These are phyloP conservation scores for Papilio protenor DNA, from an alignment of 2,888 invertebrate species.

Conservation along the genomic window DNA sequence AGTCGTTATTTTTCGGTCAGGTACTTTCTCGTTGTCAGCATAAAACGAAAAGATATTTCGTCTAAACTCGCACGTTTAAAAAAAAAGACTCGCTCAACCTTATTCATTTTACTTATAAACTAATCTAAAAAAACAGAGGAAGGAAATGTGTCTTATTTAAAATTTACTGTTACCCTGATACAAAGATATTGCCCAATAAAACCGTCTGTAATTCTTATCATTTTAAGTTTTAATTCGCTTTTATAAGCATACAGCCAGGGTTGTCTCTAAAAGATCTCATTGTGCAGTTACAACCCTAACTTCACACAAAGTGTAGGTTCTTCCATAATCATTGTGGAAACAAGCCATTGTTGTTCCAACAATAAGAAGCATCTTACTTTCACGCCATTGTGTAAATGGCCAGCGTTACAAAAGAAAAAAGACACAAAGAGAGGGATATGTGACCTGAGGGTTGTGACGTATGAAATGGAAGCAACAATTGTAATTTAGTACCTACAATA, in stretches of 20 bases:
- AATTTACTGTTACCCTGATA: neutral
- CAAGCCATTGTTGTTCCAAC: constrained; percentile 15
- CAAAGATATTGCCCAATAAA: constrained; percentile 10
- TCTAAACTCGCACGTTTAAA: neutral
- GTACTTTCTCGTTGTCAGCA: neutral
- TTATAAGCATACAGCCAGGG: neutral
- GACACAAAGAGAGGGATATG: constrained; percentile 16
- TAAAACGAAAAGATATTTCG: neutral
- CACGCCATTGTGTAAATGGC: constrained; percentile 16
- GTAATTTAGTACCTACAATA: too few species aligned
- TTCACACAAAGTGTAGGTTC: neutral
- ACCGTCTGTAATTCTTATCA: neutral
- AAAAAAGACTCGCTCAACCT: neutral
- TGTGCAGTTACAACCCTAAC: neutral
- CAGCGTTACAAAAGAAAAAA: neutral
- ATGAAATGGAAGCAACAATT: too few species aligned
- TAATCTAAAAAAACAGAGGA: neutral
- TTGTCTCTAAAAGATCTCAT: neutral
- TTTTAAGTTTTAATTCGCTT: neutral
- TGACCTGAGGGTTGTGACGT: neutral
- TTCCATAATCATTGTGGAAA: constrained; percentile 11
- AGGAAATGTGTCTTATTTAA: neutral
- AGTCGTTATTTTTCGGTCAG: constrained; percentile 9
- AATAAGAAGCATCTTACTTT: constrained; percentile 13
- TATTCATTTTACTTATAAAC: neutral